phyloP scores from a whole-genome alignment of 2,797 vertebrate species.

The Rhinoraja longicauda region DNA sequence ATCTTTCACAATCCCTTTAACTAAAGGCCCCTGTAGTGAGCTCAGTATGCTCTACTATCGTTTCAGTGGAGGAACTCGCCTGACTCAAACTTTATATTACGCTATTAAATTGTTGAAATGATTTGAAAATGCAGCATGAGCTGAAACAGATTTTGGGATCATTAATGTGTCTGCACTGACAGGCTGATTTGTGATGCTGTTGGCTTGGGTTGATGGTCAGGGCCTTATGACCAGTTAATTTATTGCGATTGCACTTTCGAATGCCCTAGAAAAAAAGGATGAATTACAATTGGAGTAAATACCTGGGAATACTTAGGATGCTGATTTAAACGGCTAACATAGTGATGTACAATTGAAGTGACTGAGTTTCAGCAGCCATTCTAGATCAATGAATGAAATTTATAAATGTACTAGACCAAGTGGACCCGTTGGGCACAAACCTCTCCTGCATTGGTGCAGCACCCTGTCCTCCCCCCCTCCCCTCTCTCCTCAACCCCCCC shows the following conservation, averaged over 20 bases:
- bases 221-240: background rate
- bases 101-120: background rate
- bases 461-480: too few species aligned
- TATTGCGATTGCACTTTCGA: background rate
- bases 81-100: background rate
- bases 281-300: background rate
- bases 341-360: background rate
- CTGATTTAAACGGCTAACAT: background rate
- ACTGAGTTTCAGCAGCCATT: background rate
- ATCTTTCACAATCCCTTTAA: background rate
- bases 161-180: background rate
- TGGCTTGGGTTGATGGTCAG: background rate
- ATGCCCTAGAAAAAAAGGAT: background rate
- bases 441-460: too few species aligned
- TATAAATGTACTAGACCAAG: background rate
- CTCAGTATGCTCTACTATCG: background rate
- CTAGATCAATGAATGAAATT: background rate
- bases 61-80: background rate
- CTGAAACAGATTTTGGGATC: background rate
- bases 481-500: too few species aligned
- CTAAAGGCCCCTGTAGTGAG: background rate
- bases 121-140: background rate
- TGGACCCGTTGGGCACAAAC: too few species aligned
- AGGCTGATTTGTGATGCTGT: background rate
- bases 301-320: background rate